Evolutionary conservation across 92 coral and sea anemone genomes (phyloP).

Genomic region (Meandrina meandrites): DNA sequence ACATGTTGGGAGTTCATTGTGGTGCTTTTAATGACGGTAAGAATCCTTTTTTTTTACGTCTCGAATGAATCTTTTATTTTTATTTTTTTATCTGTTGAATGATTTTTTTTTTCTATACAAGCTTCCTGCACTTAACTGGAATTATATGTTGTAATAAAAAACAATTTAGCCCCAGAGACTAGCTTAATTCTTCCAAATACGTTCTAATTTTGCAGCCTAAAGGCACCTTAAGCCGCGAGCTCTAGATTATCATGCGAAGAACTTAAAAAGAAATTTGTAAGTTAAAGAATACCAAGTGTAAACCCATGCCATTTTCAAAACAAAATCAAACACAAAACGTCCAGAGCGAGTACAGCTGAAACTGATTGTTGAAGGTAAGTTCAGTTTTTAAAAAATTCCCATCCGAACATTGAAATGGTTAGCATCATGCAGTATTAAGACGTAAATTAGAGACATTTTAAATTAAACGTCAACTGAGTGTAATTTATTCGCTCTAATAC

Average conservation of each 20-base stretch:
- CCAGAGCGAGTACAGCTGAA: neutral
- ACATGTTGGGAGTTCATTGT: neutral
- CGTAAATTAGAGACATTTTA: neutral
- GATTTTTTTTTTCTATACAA: neutral
- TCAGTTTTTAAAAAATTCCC: neutral
- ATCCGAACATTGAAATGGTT: neutral
- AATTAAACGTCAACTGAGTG: neutral
- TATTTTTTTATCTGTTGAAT: neutral
- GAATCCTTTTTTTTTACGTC: neutral
- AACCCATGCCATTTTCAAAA: neutral
- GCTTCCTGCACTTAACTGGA: neutral
- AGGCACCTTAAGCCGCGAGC: too few relatives aligned
- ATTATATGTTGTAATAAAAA: neutral
- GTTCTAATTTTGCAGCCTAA: neutral
- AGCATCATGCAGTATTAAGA: neutral
- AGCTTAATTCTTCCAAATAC: constrained; percentile 5
- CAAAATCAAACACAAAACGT: neutral
- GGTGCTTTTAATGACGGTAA: neutral
- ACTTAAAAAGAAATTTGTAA: too few relatives aligned
- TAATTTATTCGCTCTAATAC: neutral
- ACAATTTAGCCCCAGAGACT: neutral
- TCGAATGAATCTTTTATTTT: neutral
- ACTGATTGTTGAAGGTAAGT: neutral
- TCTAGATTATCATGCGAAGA: too few relatives aligned
- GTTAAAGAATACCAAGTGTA: neutral